Conservation (phyloP, 2,113 vertebrate genomes). For the Stictonetta naevosa region DNA sequence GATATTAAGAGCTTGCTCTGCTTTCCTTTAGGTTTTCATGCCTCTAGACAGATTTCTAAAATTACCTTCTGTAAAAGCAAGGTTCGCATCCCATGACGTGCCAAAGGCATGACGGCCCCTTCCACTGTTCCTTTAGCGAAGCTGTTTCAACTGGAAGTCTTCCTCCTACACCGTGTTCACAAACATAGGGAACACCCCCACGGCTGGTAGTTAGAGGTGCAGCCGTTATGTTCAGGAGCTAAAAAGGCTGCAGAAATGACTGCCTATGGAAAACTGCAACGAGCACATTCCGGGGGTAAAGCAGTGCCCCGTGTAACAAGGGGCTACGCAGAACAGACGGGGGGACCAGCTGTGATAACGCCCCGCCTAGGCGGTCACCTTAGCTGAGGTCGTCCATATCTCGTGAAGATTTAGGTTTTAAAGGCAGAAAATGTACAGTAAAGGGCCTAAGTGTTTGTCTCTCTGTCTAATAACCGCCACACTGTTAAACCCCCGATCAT, state of each 20-base stretch:
- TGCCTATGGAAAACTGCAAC: accelerated
- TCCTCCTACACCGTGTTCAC: not conserved
- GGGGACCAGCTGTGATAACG: accelerated
- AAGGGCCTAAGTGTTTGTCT: not conserved
- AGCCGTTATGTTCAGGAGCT: accelerated
- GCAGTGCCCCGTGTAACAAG: not conserved
- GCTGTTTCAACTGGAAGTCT: conserved; percentile 17
- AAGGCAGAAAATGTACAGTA: not conserved
- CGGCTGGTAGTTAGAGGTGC: not conserved
- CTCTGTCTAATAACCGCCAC: not conserved
- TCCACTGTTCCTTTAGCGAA: not conserved
- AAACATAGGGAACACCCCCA: not conserved
- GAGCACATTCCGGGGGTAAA: not conserved
- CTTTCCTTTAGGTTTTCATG: not conserved
- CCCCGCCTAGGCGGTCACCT: not conserved
- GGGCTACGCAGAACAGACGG: accelerated
- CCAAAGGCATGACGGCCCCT: not conserved
- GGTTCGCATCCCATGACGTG: not conserved
- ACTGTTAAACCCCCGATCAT: not conserved
- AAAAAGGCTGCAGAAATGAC: not conserved
- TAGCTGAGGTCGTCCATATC: not conserved
- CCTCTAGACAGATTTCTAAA: not conserved
- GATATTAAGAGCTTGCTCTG: not conserved
- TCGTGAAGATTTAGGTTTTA: not conserved
- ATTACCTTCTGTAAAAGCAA: not conserved